Conservation (phyloP, 1,140 invertebrate genomes). For the Macrotrachela quadricornifera region DNA sequence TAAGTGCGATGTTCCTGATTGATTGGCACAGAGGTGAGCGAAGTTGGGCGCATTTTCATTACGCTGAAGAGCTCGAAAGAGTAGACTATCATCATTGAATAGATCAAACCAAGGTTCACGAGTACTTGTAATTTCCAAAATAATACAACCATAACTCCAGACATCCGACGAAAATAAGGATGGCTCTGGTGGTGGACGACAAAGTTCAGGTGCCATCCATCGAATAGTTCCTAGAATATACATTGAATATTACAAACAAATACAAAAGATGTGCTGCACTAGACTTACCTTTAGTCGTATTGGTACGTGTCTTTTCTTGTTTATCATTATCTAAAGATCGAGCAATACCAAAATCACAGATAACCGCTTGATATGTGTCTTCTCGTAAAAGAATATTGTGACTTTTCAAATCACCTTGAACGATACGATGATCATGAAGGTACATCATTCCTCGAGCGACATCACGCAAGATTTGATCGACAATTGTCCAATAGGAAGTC, state of each 20-base stretch:
- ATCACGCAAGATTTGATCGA: background rate
- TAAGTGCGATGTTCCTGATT: no score
- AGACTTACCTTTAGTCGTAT: background rate
- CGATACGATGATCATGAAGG: background rate
- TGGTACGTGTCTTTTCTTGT: background rate
- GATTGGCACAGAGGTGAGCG: no score
- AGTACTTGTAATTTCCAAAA: background rate
- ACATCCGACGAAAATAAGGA: background rate
- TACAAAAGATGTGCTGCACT: no score
- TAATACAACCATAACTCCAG: slow-evolving; percentile 1
- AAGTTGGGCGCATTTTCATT: no score
- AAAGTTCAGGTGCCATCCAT: slow-evolving; percentile 3
- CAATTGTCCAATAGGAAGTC: background rate
- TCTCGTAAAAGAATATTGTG: background rate
- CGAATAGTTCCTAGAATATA: background rate
- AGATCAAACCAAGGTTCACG: no score
- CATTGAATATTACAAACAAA: no score
- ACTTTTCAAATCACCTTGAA: slow-evolving; percentile 1
- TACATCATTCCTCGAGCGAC: background rate
- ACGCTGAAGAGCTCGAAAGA: no score
- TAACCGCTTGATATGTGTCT: background rate
- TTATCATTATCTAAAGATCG: background rate
- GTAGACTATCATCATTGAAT: no score
- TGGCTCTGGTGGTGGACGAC: background rate
- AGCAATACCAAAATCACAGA: slow-evolving; percentile 1